Evolutionary conservation across 2,113 vertebrate species (phyloP).

Genomic region (Herpailurus yagouaroundi): DNA sequence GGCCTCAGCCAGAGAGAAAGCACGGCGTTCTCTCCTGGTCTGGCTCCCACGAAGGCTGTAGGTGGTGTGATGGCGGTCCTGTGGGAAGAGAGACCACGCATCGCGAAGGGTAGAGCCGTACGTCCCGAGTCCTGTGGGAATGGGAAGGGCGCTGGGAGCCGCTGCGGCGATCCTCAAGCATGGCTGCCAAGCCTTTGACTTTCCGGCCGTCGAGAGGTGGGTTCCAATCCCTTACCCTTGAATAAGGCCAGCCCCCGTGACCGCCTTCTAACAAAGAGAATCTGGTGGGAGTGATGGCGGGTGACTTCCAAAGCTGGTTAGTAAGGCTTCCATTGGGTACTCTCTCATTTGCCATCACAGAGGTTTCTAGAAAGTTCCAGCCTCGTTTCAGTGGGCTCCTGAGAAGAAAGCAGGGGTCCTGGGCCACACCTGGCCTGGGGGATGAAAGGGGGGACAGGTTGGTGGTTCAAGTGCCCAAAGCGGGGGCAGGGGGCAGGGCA

Average conservation of each 20-base stretch:
- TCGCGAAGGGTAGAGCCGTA: not conserved
- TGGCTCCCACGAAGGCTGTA: not conserved
- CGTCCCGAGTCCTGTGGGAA: not conserved
- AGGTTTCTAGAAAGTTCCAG: slow-evolving; percentile 52
- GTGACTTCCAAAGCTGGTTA: not conserved
- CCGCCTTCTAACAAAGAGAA: not conserved
- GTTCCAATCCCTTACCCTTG: not conserved
- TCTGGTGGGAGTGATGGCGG: not conserved
- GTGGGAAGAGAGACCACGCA: not conserved
- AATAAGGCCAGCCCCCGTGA: not conserved
- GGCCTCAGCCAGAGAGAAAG: not conserved
- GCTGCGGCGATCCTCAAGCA: not conserved
- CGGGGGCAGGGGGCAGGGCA: not conserved
- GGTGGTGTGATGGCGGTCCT: not conserved
- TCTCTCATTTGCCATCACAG: not conserved
- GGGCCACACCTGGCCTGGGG: not conserved
- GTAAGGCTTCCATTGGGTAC: not conserved
- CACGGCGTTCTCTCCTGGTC: not conserved
- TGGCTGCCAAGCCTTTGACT: not conserved
- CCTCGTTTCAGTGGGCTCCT: slow-evolving; percentile 19
- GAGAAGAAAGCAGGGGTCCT: not conserved
- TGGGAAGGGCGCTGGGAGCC: not conserved
- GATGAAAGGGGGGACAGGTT: not conserved
- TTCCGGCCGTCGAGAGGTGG: not conserved
- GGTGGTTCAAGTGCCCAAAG: not conserved